Percentiles rank a stretch among this genome's conserved stretches.
These are phyloP conservation scores for Muscina levida DNA, from an alignment of 2,888 invertebrate species.

Conservation along the genomic window DNA sequence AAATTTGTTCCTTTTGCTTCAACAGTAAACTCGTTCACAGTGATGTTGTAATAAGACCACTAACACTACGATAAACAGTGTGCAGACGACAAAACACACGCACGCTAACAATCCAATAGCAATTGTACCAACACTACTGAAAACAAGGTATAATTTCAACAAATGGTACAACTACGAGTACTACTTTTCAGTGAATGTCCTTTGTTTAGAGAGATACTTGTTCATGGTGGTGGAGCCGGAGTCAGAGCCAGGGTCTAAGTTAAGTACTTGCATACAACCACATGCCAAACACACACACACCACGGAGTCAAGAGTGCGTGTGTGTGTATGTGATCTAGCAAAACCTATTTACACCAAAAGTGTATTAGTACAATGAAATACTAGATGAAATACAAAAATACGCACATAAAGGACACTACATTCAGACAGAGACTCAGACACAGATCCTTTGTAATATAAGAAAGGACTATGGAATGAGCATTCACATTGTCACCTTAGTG, in stretches of 20 bases:
- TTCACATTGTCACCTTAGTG: neutral
- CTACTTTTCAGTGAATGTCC: neutral
- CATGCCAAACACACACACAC: neutral
- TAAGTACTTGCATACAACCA: neutral
- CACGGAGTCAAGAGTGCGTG: slow-evolving; percentile 13
- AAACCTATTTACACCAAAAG: slow-evolving; percentile 12
- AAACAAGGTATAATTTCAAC: slow-evolving; percentile 36
- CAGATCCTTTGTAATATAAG: neutral
- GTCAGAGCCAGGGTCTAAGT: slow-evolving; percentile 5
- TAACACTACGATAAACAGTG: slow-evolving; percentile 11
- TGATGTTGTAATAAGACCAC: slow-evolving; percentile 43
- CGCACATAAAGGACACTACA: neutral
- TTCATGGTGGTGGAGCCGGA: neutral
- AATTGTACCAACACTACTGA: slow-evolving; percentile 2
- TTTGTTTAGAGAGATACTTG: slow-evolving; percentile 11
- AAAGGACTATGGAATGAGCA: neutral
- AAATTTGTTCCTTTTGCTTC: slow-evolving; percentile 37
- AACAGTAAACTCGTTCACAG: slow-evolving; percentile 26
- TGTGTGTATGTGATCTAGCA: neutral
- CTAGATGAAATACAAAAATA: neutral
- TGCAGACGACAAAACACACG: neutral
- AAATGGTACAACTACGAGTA: neutral
- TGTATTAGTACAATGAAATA: neutral
- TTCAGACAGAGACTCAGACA: neutral
- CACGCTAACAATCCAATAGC: neutral